A percentile compares a stretch with the other conserved stretches of the same genome.
These are phyloP conservation scores for Apamea sordens DNA, from an alignment of 2,888 invertebrate genomes.

Conservation along the genomic window DNA sequence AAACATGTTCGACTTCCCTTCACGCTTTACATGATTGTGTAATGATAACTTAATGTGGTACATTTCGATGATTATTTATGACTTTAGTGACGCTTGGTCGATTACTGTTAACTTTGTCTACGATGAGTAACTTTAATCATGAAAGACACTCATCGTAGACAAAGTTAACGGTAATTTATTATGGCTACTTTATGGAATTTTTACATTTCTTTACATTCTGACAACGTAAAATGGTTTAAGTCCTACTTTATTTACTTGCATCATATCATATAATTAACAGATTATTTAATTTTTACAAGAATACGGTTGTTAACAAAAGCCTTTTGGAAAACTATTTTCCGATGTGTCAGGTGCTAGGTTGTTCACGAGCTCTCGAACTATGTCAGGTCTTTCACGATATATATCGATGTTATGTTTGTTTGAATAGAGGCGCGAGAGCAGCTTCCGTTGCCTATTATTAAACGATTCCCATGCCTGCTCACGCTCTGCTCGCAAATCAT, in stretches of 20 bases:
- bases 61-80: constrained; percentile 44
- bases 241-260: neutral
- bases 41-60: constrained; percentile 43
- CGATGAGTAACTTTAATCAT: neutral
- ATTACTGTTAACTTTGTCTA: neutral
- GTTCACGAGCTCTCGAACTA: neutral
- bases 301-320: neutral
- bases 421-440: constrained; percentile 3
- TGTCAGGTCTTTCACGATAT: neutral
- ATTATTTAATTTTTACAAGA: neutral
- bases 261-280: neutral
- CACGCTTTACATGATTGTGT: constrained; percentile 43
- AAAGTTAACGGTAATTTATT: neutral
- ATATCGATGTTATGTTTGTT: neutral
- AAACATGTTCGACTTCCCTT: constrained; percentile 29
- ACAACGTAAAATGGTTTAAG: neutral
- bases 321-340: neutral
- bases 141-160: neutral
- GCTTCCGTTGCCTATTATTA: neutral
- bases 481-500: constrained; percentile 17
- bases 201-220: neutral
- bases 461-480: constrained; percentile 19
- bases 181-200: neutral
- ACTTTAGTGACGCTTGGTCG: constrained; percentile 21
- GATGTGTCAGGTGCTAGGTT: neutral